Conservation (phyloP, 1,140 invertebrate species). For the Pogonus chalceus region DNA sequence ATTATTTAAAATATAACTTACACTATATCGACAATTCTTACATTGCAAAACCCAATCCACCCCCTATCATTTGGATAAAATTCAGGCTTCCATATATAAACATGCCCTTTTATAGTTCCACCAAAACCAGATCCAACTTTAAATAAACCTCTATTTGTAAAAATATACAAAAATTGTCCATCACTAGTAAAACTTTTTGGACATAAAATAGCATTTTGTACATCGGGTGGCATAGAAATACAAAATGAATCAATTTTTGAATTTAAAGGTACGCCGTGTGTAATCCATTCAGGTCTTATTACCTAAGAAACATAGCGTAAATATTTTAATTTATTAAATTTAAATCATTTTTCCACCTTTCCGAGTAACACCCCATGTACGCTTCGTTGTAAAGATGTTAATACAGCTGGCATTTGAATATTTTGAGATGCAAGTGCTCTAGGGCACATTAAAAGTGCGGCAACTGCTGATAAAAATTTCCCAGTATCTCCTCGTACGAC, state of each 20-base stretch:
- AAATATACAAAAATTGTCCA: slow-evolving; percentile 79
- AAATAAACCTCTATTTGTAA: slow-evolving; percentile 64
- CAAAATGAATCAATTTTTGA: slow-evolving; percentile 65
- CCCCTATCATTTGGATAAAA: slow-evolving; percentile 68
- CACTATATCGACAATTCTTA: slow-evolving; percentile 42
- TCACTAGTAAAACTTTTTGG: slow-evolving; percentile 68
- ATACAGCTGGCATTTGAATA: slow-evolving; percentile 76
- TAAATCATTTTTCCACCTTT: too few species aligned
- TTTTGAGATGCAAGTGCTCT: slow-evolving; percentile 64
- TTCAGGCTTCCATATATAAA: slow-evolving; percentile 71
- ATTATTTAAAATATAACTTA: slow-evolving; percentile 44
- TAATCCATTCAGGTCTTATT: slow-evolving; percentile 76
- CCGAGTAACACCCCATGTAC: slow-evolving; percentile 80
- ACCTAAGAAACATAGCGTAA: too few species aligned
- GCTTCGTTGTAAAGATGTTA: slow-evolving; percentile 79
- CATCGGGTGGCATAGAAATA: slow-evolving; percentile 37
- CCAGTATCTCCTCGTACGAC: slow-evolving; percentile 91
- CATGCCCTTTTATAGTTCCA: slow-evolving; percentile 76
- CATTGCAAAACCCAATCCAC: slow-evolving; percentile 77
- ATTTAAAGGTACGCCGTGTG: slow-evolving; percentile 71
- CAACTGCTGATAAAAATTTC: slow-evolving; percentile 75
- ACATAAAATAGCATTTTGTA: slow-evolving; percentile 34
- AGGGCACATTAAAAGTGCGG: slow-evolving; percentile 80
- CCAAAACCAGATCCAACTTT: slow-evolving; percentile 91
- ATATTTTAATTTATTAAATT: too few species aligned